These are phyloP conservation scores for Pedionomus torquatus DNA, from an alignment of 2,113 vertebrate species.

Conservation along the genomic window DNA sequence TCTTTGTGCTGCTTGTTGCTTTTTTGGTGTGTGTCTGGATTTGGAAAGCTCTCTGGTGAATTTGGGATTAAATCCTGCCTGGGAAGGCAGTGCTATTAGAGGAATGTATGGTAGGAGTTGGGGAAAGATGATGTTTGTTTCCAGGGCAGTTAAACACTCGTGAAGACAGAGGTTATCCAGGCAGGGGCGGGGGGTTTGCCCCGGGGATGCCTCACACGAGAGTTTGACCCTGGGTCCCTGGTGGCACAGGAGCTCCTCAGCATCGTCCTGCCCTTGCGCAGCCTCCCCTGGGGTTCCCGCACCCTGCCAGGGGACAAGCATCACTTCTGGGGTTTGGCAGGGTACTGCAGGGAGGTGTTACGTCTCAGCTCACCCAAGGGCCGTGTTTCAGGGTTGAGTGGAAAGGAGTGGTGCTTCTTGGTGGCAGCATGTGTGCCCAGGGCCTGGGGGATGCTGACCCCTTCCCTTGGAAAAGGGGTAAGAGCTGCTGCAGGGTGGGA, in stretches of 20 bases:
- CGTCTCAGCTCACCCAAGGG: background rate
- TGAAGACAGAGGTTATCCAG: background rate
- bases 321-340: background rate
- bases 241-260: background rate
- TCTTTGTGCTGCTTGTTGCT: background rate
- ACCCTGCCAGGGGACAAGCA: background rate
- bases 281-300: background rate
- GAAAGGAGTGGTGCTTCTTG: background rate
- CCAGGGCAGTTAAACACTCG: rapidly evolving
- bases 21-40: background rate
- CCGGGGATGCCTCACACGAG: background rate
- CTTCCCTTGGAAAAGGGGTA: background rate
- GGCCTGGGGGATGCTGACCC: background rate
- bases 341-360: background rate
- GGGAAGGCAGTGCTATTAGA: background rate
- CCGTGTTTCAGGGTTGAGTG: background rate
- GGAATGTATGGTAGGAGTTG: background rate
- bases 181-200: background rate
- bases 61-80: background rate
- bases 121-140: background rate
- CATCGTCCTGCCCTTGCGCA: background rate
- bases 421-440: background rate
- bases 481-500: background rate
- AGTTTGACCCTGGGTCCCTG: background rate
- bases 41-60: background rate